Conservation (phyloP, 2,888 invertebrate species). For the Drosophila koepferae region DNA sequence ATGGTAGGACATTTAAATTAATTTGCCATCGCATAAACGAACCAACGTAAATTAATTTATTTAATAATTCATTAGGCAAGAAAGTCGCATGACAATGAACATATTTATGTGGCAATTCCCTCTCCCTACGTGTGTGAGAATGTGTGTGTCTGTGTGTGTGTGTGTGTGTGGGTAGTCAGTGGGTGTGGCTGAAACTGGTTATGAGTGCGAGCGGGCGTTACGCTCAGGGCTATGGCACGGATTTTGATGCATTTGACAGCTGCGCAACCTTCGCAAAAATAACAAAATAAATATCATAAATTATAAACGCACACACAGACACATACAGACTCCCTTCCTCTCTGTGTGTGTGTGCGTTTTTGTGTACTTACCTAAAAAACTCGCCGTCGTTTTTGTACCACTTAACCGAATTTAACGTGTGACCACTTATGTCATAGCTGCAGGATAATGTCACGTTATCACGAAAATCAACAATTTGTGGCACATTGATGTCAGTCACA, state of each 20-base stretch:
- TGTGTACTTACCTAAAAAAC: conserved; percentile 85
- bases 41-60: conserved; percentile 76
- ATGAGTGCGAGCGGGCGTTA: conserved; percentile 17
- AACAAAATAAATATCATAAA: conserved; percentile 70
- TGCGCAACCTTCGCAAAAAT: conserved; percentile 53
- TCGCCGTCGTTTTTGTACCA: conserved; percentile 86
- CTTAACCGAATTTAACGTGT: conserved; percentile 86
- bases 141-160: conserved; percentile 4
- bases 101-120: conserved; percentile 57
- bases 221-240: conserved; percentile 51
- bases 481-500: conserved; percentile 85
- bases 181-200: conserved; percentile 22
- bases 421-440: conserved; percentile 85
- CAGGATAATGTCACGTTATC: conserved; percentile 85
- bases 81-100: conserved; percentile 70
- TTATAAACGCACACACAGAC: conserved; percentile 45
- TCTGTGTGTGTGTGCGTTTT: background rate
- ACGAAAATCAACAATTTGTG: conserved; percentile 85
- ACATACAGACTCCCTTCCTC: background rate
- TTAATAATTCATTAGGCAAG: conserved; percentile 79
- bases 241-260: conserved; percentile 72
- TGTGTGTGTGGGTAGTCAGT: conserved; percentile 17
- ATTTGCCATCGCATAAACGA: conserved; percentile 68
- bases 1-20: conserved; percentile 75
- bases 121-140: background rate